Percentiles rank a stretch among this genome's conserved stretches.
Evolutionary conservation across 2,113 vertebrate species (phyloP).

Genomic region (Ochotona curzoniae): DNA sequence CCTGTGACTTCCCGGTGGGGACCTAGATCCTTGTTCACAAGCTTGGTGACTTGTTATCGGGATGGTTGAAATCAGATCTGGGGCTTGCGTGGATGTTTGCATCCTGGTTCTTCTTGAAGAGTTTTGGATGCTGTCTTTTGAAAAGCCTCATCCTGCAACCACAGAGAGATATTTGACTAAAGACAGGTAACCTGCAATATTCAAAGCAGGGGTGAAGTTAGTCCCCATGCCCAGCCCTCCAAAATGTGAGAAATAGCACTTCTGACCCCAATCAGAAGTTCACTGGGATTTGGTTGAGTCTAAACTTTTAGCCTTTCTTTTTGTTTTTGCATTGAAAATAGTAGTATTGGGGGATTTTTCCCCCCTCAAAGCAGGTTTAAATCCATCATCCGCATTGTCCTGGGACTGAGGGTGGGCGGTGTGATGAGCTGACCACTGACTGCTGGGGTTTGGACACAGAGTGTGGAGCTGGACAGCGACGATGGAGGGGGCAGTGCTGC

Average conservation of each 20-base stretch:
- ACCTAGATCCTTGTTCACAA: background rate
- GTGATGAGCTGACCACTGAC: background rate
- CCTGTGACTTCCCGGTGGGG: background rate
- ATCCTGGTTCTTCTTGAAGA: background rate
- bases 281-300: background rate
- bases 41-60: background rate
- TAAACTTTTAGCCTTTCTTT: background rate
- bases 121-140: constrained; percentile 3
- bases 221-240: background rate
- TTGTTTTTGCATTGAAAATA: background rate
- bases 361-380: background rate
- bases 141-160: background rate
- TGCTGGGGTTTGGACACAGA: constrained; percentile 83
- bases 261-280: background rate
- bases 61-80: background rate
- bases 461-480: constrained; percentile 92
- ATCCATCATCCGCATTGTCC: background rate
- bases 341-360: background rate
- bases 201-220: background rate
- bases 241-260: background rate
- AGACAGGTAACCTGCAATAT: background rate
- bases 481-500: constrained; percentile 92
- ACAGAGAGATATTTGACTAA: constrained; percentile 25
- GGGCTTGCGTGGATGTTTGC: background rate
- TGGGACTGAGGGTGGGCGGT: background rate